Evolutionary conservation across 1,140 invertebrate genomes (phyloP), one percentile per base, ranked within the genome.

Genomic region (Magallana angulata): DNA sequence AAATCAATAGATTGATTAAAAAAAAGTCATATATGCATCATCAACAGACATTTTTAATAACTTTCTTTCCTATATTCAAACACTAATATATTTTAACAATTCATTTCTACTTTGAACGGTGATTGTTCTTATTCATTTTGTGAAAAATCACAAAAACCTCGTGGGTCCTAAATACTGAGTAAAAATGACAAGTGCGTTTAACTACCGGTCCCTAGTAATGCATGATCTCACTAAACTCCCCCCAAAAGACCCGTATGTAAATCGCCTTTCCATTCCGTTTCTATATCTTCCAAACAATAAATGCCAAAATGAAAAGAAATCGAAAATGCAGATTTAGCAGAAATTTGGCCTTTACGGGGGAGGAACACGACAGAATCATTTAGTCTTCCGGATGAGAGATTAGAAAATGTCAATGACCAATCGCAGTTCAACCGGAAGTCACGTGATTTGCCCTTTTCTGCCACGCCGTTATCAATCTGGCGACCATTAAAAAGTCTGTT

Each of bases 331-430:
- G 60, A 71, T 71, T 71, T 7, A 30, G 24, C 68, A 24, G 68
- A 24, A 36, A 30, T 71, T 7, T 24, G 24, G 24, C 68, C 7
- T 71, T 48, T 48, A 48, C 36, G 24, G 68, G 68, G 68, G 68
- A 71, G 68, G 68, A 71, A 71, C 24, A 30, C 18, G 24, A 71
- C 36, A 18, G 12, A 71, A 7, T 71, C 30, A 71, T 71, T 30
- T 30, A 71, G 36, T 71, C 68, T 71, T 71, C 68, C 68, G 30
- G 68, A 11, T 30, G 30, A 36, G 68, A 30, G 68, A 24, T 71
- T 71, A 48, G 36, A 71, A 18, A 71, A 30, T 71, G 68, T 71
- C 68, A 71, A 71, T 71, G 68, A 24, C 68, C 68, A 71, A 71
- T 71, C 68, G 30, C 7, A 71, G 68, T 4, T 6, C 68, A 30